These are phyloP conservation scores for Urocyon cinereoargenteus DNA, from an alignment of 2,797 vertebrate species.

Conservation along the genomic window DNA sequence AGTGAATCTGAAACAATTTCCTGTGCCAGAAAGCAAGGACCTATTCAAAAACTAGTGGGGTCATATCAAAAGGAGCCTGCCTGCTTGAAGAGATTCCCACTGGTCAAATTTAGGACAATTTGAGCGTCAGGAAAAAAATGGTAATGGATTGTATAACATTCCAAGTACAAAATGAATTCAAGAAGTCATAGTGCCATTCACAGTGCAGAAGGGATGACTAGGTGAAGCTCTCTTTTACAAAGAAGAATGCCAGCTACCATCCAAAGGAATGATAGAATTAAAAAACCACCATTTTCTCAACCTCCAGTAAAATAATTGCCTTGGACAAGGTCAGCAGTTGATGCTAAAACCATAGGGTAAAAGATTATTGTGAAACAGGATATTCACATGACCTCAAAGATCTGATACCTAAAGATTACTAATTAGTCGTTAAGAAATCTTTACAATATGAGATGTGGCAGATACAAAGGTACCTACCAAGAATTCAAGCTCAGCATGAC, in stretches of 20 bases:
- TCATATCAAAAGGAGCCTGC: background rate
- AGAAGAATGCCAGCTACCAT: background rate
- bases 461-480: background rate
- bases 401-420: background rate
- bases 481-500: background rate
- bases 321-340: background rate
- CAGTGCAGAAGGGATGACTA: background rate
- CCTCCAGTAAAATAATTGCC: background rate
- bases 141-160: background rate
- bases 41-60: background rate
- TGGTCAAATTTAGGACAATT: conserved; percentile 8
- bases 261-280: background rate
- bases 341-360: background rate
- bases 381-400: conserved; percentile 16
- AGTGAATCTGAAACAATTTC: conserved; percentile 1
- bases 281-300: conserved; percentile 22
- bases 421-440: conserved; percentile 12
- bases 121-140: background rate
- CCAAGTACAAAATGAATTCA: background rate
- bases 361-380: conserved; percentile 7
- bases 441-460: background rate
- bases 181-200: background rate
- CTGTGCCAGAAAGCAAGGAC: background rate
- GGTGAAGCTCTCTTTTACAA: background rate
- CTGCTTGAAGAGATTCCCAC: background rate